phyloP scores from a whole-genome alignment of 1,140 invertebrate genomes.

The Alviniconcha marisindica region DNA sequence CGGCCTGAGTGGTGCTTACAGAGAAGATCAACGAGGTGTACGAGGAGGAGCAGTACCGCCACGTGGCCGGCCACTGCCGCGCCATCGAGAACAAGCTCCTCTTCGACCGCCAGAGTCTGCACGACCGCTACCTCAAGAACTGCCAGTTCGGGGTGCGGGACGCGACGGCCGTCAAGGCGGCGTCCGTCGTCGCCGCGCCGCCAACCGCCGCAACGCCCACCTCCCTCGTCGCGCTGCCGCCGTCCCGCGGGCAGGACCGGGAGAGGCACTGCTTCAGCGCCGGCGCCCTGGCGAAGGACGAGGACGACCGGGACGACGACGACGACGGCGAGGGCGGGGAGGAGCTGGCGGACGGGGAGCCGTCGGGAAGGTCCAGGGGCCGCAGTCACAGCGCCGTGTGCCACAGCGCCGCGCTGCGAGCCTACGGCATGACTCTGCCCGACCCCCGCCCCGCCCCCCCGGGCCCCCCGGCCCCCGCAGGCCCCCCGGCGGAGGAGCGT shows the following conservation, averaged over 20 bases:
- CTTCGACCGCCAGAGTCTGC: slow-evolving; percentile 31
- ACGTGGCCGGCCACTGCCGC: slow-evolving; percentile 18
- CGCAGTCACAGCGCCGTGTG: neutral
- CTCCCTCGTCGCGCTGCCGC: neutral
- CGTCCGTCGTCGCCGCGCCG: neutral
- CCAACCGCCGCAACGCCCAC: neutral
- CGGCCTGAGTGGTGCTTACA: too few relatives aligned
- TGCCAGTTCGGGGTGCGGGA: slow-evolving; percentile 17
- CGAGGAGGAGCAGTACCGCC: slow-evolving; percentile 32
- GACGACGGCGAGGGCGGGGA: neutral
- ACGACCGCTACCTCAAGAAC: slow-evolving; percentile 33
- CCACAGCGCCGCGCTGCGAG: slow-evolving; percentile 1
- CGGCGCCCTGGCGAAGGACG: neutral
- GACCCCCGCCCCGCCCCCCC: neutral
- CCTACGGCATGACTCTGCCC: neutral
- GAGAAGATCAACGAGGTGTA: slow-evolving; percentile 24
- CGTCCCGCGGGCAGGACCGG: slow-evolving; percentile 1
- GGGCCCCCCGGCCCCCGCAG: too few relatives aligned
- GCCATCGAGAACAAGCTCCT: slow-evolving; percentile 39
- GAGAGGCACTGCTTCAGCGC: slow-evolving; percentile 27
- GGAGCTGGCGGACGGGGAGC: neutral
- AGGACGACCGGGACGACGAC: neutral
- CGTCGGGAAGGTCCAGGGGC: neutral
- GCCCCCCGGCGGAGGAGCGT: neutral
- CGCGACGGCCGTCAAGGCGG: neutral